Base-by-base conservation (phyloP, 1,140 invertebrate species). In the Drosophila azteca region DNA sequence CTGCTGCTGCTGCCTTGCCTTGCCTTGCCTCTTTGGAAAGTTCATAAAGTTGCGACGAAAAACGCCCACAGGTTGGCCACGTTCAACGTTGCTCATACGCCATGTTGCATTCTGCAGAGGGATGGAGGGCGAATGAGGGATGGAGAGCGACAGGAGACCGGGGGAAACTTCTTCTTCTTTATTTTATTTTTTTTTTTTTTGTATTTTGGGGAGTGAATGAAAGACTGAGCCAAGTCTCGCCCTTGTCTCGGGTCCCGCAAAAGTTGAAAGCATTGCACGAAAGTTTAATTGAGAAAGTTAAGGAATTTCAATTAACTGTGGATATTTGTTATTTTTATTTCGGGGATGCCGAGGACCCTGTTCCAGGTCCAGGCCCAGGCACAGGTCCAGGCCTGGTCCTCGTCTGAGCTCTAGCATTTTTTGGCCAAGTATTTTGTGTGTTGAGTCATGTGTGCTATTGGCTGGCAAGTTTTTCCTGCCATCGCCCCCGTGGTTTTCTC, bases 231-330 rank as follows among this genome's bases (percentile, higher is more conserved):
- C 64, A 69, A 69, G 69, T 62, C 67, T 63, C 68, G 46, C 41
- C 58, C 59, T 73, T 59, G 59, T 68, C 63, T 76, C 73, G 64
- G 26, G 44, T 55, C 50, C 72, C 64, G 54, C 67, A 68, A 76
- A 83, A 82, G 83, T 68, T 87, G 77, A 77, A 82, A 89, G 84
- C 73, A 83, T 83, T 80, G 80, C 80, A 81, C 82, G 77, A 90
- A 90, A 90, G 87, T 90, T 90, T 90, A 90, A 90, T 90, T 90
- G 87, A 90, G 87, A 90, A 90, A 90, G 87, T 90, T 90, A 79
- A 90, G 85, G 87, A 90, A 90, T 90, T 90, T 90, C 87, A 90
- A 90, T 90, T 90, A 90, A 90, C 87, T 90, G 63, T 59, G 85
- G 79, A 90, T 90, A 90, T 90, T 90, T 90, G 85, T 82, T 84